Evolutionary conservation across 2,888 invertebrate genomes (phyloP), one percentile per base, ranked within the genome.

Genomic region (Lymantria monacha): DNA sequence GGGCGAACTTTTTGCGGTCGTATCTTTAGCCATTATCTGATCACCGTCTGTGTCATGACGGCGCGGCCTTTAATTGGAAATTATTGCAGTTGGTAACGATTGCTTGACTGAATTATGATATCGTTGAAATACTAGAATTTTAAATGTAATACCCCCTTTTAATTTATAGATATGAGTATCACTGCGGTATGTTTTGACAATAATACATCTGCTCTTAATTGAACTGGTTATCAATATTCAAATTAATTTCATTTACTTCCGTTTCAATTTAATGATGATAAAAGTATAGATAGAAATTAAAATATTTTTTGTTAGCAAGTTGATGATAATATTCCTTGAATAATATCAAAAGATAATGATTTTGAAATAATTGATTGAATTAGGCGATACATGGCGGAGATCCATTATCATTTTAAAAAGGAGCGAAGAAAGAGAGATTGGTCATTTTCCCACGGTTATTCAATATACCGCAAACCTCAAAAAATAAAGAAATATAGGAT

Each of bases 51-150:
- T 65, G 65, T 66, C 60, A 65, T 74, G 71, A 72, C 72, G 66
- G 66, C 68, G 69, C 68, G 69, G 66, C 30, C 58, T 53, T 63
- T 87, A 87, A 87, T 87, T 87, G 81, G 81, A 84, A 86, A 81
- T 86, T 87, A 87, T 87, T 76, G 80, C 67, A 63, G 65, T 66
- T 58, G 67, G 74, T 74, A 63, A 74, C 77, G 78, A 79, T 79
- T 70, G 76, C 74, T 69, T 76, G 78, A 74, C 77, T 81, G 79
- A 83, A 76, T 78, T 81, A 83, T 79, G 77, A 69, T 70, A 85
- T 81, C 76, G 78, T 80, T 76, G 70, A 59, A 69, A 75, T 66
- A 69, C 64, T 61, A 69, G 69, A 72, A 74, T 74, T 69, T 69
- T 69, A 71, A 74, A 67, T 69, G 61, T 69, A 61, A 22, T 22